These are phyloP conservation scores for Asbolus verrucosus DNA, from an alignment of 1,140 invertebrate genomes.

Conservation along the genomic window DNA sequence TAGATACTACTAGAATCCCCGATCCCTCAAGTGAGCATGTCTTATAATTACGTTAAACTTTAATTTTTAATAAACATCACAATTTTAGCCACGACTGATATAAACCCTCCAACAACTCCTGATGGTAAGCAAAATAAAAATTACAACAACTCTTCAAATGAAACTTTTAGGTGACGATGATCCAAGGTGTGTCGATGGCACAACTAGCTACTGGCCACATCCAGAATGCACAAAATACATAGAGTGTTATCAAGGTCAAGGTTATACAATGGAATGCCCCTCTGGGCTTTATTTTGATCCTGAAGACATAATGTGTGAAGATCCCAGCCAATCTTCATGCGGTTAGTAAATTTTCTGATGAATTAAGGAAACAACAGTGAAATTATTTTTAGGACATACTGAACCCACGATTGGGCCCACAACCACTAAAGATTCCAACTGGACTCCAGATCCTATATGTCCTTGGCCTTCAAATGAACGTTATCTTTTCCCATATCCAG, in stretches of 20 bases:
- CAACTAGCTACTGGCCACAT: conserved; percentile 1
- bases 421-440: background rate
- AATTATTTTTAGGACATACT: background rate
- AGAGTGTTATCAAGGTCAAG: background rate
- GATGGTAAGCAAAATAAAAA: too few relatives aligned
- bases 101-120: background rate
- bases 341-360: background rate
- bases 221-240: conserved; percentile 2
- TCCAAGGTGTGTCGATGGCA: background rate
- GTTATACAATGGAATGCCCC: background rate
- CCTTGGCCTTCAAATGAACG: conserved; percentile 25
- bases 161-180: too few relatives aligned
- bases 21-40: background rate
- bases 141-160: too few relatives aligned
- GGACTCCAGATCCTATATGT: conserved; percentile 23
- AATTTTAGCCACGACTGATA: background rate
- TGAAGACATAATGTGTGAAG: background rate
- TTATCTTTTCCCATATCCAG: conserved; percentile 22
- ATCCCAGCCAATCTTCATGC: background rate
- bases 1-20: conserved; percentile 8
- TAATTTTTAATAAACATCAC: too few relatives aligned
- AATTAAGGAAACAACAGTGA: background rate
- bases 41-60: too few relatives aligned
- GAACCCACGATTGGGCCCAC: background rate
- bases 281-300: conserved; percentile 3